Evolutionary conservation across 2,888 invertebrate species (phyloP), one percentile per base, ranked within the genome.

Genomic region (Trachelus troglodyta): DNA sequence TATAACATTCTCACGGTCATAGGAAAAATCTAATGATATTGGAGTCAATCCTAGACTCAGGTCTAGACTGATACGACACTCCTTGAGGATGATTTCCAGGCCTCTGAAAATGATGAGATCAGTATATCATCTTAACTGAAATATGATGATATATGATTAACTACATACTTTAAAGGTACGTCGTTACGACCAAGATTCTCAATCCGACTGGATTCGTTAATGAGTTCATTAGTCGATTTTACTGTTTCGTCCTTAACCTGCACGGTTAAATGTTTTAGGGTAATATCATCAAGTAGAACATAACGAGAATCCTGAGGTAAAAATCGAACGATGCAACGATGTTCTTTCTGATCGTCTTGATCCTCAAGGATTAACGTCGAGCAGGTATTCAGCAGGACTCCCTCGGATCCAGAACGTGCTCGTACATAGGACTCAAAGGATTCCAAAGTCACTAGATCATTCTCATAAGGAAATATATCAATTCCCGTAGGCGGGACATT

Each of bases 331-430:
- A 82, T 40, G 23, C 86, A 91, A 12, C 74, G 77, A 82, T 73
- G 73, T 75, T 83, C 56, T 9, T 56, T 56, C 9, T 23, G 56
- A 23, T 56, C 56, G 2, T 56, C 56, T 23, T 56, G 56, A 56
- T 56, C 56, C 23, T 56, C 56, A 3, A 56, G 56, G 56, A 56
- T 56, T 2, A 56, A 92, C 0, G 92, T 89, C 81, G 93, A 90
- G 15, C 92, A 91, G 76, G 93, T 92, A 88, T 94, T 95, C 35
- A 95, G 91, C 1, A 94, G 85, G 74, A 94, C 91, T 87, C 92
- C 92, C 82, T 93, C 92, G 3, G 92, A 91, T 1, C 92, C 92
- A 79, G 93, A 93, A 81, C 80, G 79, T 35, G 88, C 92, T 77
- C 93, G 92, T 79, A 93, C 88, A 23, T 90, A 89, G 83, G 90